Conservation (phyloP, 2,113 vertebrate species). For the Mustelus asterias region DNA sequence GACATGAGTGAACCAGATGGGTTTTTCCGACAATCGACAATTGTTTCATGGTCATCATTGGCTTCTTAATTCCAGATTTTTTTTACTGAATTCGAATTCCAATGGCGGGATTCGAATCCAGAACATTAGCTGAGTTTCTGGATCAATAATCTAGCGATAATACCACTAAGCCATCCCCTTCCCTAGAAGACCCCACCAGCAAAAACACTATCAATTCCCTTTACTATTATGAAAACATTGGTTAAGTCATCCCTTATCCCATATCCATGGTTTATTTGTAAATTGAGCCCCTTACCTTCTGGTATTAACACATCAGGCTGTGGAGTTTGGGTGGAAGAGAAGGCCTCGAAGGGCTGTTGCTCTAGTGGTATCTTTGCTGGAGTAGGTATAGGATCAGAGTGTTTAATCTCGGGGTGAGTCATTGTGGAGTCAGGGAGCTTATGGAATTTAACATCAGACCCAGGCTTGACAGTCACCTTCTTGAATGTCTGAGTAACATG, state of each 20-base stretch:
- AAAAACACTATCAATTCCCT: background rate
- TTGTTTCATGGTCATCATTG: no score
- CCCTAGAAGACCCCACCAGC: background rate
- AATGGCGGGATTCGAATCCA: no score
- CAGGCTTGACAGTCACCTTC: constrained; percentile 74
- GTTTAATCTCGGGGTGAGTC: constrained; percentile 68
- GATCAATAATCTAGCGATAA: no score
- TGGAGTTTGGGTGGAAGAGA: constrained; percentile 72
- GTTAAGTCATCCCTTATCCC: background rate
- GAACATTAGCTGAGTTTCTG: no score
- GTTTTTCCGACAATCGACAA: no score
- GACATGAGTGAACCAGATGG: no score
- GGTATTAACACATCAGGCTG: constrained; percentile 61
- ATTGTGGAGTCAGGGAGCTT: constrained; percentile 43
- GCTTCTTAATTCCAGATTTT: no score
- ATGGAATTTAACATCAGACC: constrained; percentile 36
- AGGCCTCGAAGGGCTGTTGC: constrained; percentile 80
- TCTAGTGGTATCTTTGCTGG: constrained; percentile 77
- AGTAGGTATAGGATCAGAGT: constrained; percentile 71
- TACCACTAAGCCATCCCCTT: no score
- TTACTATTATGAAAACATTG: background rate
- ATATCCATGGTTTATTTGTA: background rate
- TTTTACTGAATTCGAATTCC: no score
- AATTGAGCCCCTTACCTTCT: constrained; percentile 61
- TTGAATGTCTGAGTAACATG: constrained; percentile 81